A percentile compares a stretch with the other conserved stretches of the same genome.
These are phyloP conservation scores for Dissostichus mawsoni DNA, from an alignment of 2,113 vertebrate genomes.

Conservation along the genomic window DNA sequence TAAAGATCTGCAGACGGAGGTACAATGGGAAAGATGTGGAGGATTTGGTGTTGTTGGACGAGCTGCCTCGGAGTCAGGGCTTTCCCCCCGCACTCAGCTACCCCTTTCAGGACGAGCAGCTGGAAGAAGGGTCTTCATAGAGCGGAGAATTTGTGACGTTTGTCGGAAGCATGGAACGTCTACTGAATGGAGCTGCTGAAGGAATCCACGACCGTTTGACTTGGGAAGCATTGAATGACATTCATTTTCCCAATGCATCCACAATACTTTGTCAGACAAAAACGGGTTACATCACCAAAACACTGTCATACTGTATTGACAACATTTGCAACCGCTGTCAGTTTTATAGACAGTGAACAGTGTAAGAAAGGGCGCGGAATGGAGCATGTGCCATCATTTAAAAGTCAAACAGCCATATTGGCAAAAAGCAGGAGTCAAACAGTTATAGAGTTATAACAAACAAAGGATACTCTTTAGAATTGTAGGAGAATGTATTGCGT, in stretches of 20 bases:
- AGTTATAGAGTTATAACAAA: not conserved
- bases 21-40: slow-evolving; percentile 93
- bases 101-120: slow-evolving; percentile 83
- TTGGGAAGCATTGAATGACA: not conserved
- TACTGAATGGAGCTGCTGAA: slow-evolving; percentile 31
- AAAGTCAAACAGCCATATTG: not conserved
- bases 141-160: not conserved
- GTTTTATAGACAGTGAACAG: not conserved
- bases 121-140: slow-evolving; percentile 43
- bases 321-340: not conserved
- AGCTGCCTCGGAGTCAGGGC: slow-evolving; percentile 90
- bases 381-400: not conserved
- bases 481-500: not conserved
- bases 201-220: not conserved
- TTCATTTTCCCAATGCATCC: not conserved
- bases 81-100: slow-evolving; percentile 95
- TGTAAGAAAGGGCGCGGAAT: not conserved
- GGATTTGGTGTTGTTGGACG: slow-evolving; percentile 93
- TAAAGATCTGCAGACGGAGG: slow-evolving; percentile 93
- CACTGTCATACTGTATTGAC: not conserved
- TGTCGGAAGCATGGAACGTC: not conserved
- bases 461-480: not conserved
- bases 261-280: not conserved
- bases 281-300: not conserved
- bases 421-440: not conserved